These are phyloP conservation scores for Ridgeia piscesae DNA, from an alignment of 1,140 invertebrate genomes.

Conservation along the genomic window DNA sequence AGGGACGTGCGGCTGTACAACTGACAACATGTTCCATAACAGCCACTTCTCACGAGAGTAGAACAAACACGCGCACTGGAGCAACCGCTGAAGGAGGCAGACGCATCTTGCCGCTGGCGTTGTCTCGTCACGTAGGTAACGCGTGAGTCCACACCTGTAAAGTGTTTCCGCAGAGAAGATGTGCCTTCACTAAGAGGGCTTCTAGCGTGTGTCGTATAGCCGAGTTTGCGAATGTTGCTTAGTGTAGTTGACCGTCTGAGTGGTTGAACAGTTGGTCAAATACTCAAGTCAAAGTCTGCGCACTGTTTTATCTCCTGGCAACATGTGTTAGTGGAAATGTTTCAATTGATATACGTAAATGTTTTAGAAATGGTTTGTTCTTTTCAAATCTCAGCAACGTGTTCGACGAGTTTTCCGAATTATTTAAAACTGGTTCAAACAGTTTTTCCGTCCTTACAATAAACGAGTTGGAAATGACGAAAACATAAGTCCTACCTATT, in stretches of 20 bases:
- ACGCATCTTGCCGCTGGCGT: neutral
- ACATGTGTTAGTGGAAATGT: neutral
- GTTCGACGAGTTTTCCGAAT: too few species aligned
- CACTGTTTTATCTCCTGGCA: neutral
- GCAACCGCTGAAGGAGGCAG: neutral
- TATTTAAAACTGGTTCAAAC: neutral
- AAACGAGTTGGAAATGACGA: neutral
- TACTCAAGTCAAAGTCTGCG: neutral
- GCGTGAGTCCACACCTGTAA: neutral
- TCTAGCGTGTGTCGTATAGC: neutral
- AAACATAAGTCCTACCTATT: neutral
- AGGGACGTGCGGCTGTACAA: neutral
- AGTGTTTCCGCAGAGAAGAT: neutral
- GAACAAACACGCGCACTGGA: neutral
- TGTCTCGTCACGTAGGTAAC: neutral
- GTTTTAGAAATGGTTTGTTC: neutral
- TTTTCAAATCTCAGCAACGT: too few species aligned
- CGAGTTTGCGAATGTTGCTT: neutral
- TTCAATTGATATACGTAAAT: neutral
- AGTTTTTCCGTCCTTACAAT: neutral
- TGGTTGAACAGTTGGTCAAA: neutral
- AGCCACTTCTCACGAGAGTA: neutral
- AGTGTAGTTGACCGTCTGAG: neutral
- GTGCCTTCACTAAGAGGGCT: neutral
- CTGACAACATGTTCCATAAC: neutral